phyloP scores from a whole-genome alignment of 30 jellyfish, hydroid and myxozoan species.

The Hydractinia echinata region DNA sequence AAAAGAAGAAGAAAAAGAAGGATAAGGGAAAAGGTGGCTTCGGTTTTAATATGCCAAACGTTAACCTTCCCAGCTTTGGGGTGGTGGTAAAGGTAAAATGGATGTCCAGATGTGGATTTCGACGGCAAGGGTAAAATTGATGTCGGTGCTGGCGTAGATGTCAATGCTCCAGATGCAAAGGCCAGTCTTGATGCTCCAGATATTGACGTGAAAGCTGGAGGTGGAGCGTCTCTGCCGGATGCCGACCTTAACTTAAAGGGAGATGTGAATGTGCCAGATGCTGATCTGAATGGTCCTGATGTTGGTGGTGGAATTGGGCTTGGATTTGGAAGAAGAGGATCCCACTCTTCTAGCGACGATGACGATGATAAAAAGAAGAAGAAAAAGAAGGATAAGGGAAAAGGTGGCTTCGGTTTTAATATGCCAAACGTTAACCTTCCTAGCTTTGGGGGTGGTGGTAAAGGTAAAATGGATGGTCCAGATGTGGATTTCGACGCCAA shows the following conservation, averaged over 20 bases:
- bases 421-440: conserved; percentile 26
- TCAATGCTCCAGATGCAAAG: conserved; percentile 16
- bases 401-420: conserved; percentile 31
- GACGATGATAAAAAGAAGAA: neutral
- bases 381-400: conserved; percentile 13
- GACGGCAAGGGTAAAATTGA: neutral
- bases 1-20: conserved; percentile 16
- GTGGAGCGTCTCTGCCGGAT: conserved; percentile 18
- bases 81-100: conserved; percentile 27
- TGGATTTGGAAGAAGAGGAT: neutral
- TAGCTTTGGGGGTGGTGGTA: conserved; percentile 31
- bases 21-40: conserved; percentile 21
- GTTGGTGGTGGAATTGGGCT: conserved; percentile 14
- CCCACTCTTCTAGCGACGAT: neutral
- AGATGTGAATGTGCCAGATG: neutral
- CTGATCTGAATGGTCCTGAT: conserved; percentile 27
- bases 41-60: conserved; percentile 26
- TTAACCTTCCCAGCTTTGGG: conserved; percentile 31
- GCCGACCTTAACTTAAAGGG: conserved; percentile 19
- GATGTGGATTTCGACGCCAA: neutral
- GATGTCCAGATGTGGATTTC: neutral
- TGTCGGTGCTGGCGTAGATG: neutral
- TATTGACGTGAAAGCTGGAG: conserved; percentile 29
- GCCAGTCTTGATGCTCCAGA: conserved; percentile 20
- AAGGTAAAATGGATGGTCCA: conserved; percentile 12